Evolutionary conservation across 2,888 invertebrate genomes (phyloP).

Genomic region (Trisateles emortualis): DNA sequence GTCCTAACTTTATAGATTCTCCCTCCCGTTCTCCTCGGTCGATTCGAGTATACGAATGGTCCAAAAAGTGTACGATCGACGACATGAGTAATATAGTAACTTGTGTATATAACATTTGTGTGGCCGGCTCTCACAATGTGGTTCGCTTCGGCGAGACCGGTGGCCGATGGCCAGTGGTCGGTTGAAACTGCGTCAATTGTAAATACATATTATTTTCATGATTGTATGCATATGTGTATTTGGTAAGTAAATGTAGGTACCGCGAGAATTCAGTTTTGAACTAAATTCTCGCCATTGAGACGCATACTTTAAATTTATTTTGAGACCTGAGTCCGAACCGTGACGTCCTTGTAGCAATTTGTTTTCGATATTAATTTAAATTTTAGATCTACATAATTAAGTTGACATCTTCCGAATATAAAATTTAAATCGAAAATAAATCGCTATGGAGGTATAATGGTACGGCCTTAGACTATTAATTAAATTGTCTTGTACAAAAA

Average conservation of each 20-base stretch:
- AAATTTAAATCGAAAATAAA: too few species aligned
- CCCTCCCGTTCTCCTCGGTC: too few species aligned
- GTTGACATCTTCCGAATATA: too few species aligned
- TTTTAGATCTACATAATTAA: too few species aligned
- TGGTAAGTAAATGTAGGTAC: neutral
- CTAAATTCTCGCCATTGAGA: neutral
- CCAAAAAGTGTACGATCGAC: constrained; percentile 1
- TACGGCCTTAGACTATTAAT: too few species aligned
- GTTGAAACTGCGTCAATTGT: constrained; percentile 22
- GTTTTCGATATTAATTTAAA: too few species aligned
- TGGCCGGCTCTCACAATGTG: too few species aligned
- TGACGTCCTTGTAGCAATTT: too few species aligned
- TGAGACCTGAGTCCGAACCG: neutral
- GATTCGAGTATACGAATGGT: too few species aligned
- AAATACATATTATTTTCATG: constrained; percentile 26
- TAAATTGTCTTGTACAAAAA: constrained; percentile 20
- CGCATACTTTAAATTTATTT: neutral
- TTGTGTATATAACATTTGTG: constrained; percentile 44
- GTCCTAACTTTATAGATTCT: too few species aligned
- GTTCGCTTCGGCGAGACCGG: constrained; percentile 12
- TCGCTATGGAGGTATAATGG: too few species aligned
- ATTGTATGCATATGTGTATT: constrained; percentile 3
- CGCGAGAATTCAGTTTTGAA: neutral
- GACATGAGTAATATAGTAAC: constrained; percentile 12
- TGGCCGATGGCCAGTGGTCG: constrained; percentile 9